Percentiles rank a stretch among this genome's conserved stretches.
Conservation (phyloP, 2,888 invertebrate genomes). For the Lamellibrachia satsuma region DNA sequence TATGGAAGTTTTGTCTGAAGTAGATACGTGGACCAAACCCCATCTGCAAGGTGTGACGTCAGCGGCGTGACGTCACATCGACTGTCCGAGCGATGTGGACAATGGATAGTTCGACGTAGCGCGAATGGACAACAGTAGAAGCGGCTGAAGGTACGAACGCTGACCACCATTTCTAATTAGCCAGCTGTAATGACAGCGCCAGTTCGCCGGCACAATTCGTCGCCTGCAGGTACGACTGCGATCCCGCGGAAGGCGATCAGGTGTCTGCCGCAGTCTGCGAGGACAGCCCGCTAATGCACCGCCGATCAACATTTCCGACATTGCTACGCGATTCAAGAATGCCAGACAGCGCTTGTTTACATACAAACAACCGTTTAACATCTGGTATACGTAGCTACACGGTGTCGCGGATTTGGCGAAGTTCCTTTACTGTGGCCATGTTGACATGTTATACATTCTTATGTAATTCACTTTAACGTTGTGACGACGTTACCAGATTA, state of each 20-base stretch:
- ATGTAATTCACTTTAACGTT: too few species aligned
- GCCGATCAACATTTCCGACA: neutral
- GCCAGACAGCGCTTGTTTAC: neutral
- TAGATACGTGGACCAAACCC: neutral
- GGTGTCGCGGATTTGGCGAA: neutral
- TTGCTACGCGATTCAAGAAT: conserved; percentile 2
- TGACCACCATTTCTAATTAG: neutral
- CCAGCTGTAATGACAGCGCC: neutral
- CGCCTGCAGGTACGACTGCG: neutral
- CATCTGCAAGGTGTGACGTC: neutral
- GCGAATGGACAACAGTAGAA: neutral
- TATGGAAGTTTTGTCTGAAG: neutral
- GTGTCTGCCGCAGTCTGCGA: neutral
- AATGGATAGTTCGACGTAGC: neutral
- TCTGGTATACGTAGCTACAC: neutral
- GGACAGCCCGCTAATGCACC: neutral
- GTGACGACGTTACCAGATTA: too few species aligned
- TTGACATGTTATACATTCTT: neutral
- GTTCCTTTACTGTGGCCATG: neutral
- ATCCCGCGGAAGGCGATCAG: neutral
- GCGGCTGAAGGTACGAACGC: neutral
- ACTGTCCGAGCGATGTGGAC: neutral
- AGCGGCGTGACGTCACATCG: neutral
- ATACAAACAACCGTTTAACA: neutral
- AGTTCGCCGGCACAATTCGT: neutral